Conservation (phyloP, 2,113 vertebrate species). For the human region DNA sequence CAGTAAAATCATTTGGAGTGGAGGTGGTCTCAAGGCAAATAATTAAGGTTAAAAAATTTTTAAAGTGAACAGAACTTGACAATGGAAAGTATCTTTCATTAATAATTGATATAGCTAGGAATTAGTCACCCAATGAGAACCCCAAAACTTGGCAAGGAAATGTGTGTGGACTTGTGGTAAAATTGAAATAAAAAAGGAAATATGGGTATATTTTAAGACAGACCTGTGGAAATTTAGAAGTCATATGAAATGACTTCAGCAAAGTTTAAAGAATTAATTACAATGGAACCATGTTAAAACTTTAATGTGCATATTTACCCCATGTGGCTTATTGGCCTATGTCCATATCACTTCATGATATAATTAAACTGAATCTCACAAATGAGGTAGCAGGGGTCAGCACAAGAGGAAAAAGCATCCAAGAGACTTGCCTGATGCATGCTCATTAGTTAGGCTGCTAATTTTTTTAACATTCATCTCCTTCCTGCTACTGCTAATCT, state of each 20-base stretch:
- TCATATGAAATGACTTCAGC: neutral
- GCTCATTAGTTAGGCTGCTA: neutral
- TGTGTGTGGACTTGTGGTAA: neutral
- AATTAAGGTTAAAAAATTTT: neutral
- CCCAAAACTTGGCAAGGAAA: neutral
- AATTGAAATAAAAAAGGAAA: neutral
- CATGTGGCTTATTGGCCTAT: neutral
- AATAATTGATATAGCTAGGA: neutral
- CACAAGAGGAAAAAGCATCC: neutral
- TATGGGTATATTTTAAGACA: neutral
- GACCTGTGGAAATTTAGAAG: neutral
- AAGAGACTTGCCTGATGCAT: neutral
- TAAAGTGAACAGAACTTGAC: neutral
- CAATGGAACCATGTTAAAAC: neutral
- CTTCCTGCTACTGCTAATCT: neutral
- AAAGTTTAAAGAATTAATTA: neutral
- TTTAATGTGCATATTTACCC: neutral
- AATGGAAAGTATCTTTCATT: neutral
- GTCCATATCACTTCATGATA: neutral
- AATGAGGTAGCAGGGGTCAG: neutral
- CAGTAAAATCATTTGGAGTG: neutral
- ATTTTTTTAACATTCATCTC: neutral
- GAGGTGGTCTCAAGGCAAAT: neutral
- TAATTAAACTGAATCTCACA: neutral
- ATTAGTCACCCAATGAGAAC: neutral